Evolutionary conservation across 92 coral and sea anemone species (phyloP), one percentile per base, ranked within the genome.

Genomic region (Zoanthus solanderi): DNA sequence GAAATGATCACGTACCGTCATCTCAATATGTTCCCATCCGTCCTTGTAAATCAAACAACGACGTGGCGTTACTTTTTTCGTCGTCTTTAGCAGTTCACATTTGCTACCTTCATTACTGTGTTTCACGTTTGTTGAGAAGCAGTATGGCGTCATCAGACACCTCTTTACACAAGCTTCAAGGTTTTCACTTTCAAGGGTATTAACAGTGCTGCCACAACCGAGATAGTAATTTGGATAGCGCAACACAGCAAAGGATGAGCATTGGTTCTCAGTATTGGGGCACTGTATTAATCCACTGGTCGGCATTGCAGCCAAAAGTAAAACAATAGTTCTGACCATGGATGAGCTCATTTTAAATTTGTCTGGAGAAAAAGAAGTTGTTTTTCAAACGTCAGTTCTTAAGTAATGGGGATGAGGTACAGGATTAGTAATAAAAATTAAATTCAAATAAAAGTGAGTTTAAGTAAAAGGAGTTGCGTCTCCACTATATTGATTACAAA

Each of bases 201-300:
- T 46, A 13, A 48, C 79, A 47, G 11, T 47, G 79, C 60, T 75
- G n/a, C 6, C 58, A 48, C 79, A 75, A 10, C 60, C 79, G 9
- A 75, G 79, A 75, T 75, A 75, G 60, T 75, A 47, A 32, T 17
- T 6, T 5, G 79, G 58, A 58, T 75, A 47, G 16, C 60, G 58
- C 17, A 13, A 44, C 0, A 9, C 79, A 0, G 60, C 54, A 23
- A 75, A 75, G 4, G 79, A 75, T 23, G 79, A 75, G 18, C 58
- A 75, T 10, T 32, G 79, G 8, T 15, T 23, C 10, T 47, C 61
- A n/a, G n/a, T 75, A 23, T 48, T 30, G 17, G 34, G 3, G 17
- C 61, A 75, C 4, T 37, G 42, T 37, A 37, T 2, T 28, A 11
- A 9, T 10, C 58, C 58, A 5, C 48, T 31, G 18, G 12, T 47